A percentile compares a stretch with the other conserved stretches of the same genome.
Evolutionary conservation across 2,888 invertebrate species (phyloP).

Genomic region (Dioctria linearis): DNA sequence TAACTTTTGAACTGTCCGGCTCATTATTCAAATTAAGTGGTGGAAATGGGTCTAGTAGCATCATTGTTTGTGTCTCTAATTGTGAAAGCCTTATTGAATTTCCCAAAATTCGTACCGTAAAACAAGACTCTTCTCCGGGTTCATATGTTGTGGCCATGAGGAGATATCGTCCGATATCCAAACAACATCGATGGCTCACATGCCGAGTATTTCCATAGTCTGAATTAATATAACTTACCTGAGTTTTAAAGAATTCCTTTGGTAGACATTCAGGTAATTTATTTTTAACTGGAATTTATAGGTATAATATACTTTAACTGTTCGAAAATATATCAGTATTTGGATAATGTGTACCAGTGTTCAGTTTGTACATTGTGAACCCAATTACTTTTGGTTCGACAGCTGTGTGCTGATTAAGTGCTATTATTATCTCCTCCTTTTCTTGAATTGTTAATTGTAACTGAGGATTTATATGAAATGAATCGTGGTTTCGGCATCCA

Average conservation of each 20-base stretch:
- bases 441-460: conserved; percentile 85
- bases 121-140: conserved; percentile 90
- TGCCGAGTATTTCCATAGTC: conserved; percentile 94
- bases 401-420: conserved; percentile 90
- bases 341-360: conserved; percentile 59
- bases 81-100: conserved; percentile 84
- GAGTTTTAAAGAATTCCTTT: conserved; percentile 86
- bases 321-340: not conserved
- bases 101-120: conserved; percentile 86
- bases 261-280: conserved; percentile 83
- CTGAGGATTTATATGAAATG: conserved; percentile 95
- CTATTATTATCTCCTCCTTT: conserved; percentile 86
- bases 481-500: conserved; percentile 91
- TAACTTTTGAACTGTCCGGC: conserved; percentile 72
- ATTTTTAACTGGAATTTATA: conserved; percentile 68
- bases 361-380: conserved; percentile 82
- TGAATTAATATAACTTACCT: conserved; percentile 89
- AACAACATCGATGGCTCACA: conserved; percentile 84
- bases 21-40: conserved; percentile 68
- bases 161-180: conserved; percentile 87
- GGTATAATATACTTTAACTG: not conserved
- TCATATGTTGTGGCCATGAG: conserved; percentile 93
- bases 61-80: conserved; percentile 74
- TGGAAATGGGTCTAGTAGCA: conserved; percentile 69
- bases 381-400: conserved; percentile 95